A percentile compares a stretch with the other conserved stretches of the same genome.
Evolutionary conservation across 2,888 invertebrate species (phyloP).

Genomic region (Agriopis aurantiaria): DNA sequence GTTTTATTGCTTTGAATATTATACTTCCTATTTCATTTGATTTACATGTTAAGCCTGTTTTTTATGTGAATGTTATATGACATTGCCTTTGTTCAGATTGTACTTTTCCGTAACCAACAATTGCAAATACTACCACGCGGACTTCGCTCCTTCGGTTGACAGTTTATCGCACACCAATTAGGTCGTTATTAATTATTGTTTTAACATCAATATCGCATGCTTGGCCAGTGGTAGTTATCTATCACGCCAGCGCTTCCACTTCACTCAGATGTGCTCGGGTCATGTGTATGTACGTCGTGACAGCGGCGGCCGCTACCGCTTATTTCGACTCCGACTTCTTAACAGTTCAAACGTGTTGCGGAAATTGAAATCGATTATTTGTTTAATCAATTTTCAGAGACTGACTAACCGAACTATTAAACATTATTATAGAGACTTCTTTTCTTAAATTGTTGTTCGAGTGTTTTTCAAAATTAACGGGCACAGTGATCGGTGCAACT

Average conservation of each 20-base stretch:
- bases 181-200: constrained; percentile 73
- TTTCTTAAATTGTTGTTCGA: constrained; percentile 31
- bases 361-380: constrained; percentile 41
- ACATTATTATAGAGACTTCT: not conserved
- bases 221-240: constrained; percentile 60
- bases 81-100: constrained; percentile 17
- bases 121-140: constrained; percentile 52
- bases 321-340: constrained; percentile 50
- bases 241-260: constrained; percentile 62
- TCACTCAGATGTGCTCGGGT: constrained; percentile 47
- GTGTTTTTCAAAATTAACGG: constrained; percentile 64
- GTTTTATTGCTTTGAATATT: not conserved
- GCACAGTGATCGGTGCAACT: constrained; percentile 65
- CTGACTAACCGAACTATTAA: constrained; percentile 21
- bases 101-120: constrained; percentile 46
- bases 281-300: constrained; percentile 50
- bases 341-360: constrained; percentile 48
- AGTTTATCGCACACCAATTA: constrained; percentile 71
- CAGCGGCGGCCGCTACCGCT: constrained; percentile 37
- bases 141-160: constrained; percentile 58
- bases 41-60: not conserved
- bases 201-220: constrained; percentile 58
- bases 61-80: not conserved
- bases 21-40: not conserved
- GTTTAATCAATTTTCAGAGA: constrained; percentile 41